phyloP scores from a whole-genome alignment of 2,113 vertebrate genomes.

The Raphicerus campestris region DNA sequence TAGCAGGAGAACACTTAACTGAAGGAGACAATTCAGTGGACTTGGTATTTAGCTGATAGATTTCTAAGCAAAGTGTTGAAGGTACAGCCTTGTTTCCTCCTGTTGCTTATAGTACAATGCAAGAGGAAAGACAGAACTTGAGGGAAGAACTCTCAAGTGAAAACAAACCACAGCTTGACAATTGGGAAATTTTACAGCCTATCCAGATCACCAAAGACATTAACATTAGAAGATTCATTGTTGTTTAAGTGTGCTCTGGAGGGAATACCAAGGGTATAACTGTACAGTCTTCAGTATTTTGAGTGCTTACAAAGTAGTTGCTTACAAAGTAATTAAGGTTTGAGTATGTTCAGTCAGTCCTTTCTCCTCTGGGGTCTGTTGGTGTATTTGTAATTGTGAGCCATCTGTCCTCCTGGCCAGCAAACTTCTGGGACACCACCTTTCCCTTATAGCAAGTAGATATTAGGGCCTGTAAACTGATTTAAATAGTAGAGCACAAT shows the following conservation, averaged over 20 bases:
- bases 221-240: background rate
- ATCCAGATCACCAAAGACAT: background rate
- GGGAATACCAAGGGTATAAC: background rate
- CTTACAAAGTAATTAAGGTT: background rate
- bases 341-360: background rate
- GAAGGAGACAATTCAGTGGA: background rate
- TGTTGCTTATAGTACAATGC: background rate
- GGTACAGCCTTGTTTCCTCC: background rate
- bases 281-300: background rate
- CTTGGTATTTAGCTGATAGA: background rate
- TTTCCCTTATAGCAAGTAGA: background rate
- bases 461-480: background rate
- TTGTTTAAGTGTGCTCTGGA: background rate
- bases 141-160: background rate
- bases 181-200: background rate
- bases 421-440: background rate
- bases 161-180: background rate
- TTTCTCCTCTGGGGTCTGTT: background rate
- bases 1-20: background rate
- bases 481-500: slow-evolving; percentile 43
- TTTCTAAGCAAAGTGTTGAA: background rate
- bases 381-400: background rate
- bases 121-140: background rate
- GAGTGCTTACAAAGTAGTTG: background rate
- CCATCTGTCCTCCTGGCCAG: background rate